phyloP scores from a whole-genome alignment of 2,888 invertebrate genomes.

The Drosophila villosipedis region DNA sequence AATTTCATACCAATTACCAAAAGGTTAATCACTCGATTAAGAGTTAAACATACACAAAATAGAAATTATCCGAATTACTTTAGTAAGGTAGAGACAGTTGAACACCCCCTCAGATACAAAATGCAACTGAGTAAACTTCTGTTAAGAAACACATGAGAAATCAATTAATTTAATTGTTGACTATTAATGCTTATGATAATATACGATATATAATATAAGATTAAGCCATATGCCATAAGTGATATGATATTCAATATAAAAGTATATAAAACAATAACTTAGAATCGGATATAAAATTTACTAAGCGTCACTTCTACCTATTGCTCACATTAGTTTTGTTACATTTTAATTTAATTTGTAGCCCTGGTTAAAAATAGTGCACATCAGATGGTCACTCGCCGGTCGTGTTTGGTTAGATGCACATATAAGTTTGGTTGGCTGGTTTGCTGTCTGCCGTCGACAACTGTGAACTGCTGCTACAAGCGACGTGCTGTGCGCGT shows the following conservation, averaged over 20 bases:
- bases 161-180: neutral
- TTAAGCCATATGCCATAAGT: neutral
- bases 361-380: slow-evolving; percentile 33
- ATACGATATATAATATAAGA: neutral
- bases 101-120: no score
- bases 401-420: slow-evolving; percentile 58
- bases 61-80: neutral
- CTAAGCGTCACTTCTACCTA: neutral
- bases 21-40: neutral
- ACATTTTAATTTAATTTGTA: neutral
- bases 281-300: no score
- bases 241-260: no score
- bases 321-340: neutral
- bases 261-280: no score
- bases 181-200: neutral
- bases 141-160: neutral
- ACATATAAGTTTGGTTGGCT: slow-evolving; percentile 17
- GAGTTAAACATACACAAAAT: neutral
- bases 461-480: slow-evolving; percentile 45
- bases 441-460: slow-evolving; percentile 22
- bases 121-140: no score
- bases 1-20: neutral
- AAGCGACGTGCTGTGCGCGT: slow-evolving; percentile 60
- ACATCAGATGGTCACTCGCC: slow-evolving; percentile 16
- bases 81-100: neutral